Percentiles rank a stretch among this genome's conserved stretches.
These are phyloP conservation scores for Pentalonia nigronervosa DNA, from an alignment of 1,140 invertebrate species.

Conservation along the genomic window DNA sequence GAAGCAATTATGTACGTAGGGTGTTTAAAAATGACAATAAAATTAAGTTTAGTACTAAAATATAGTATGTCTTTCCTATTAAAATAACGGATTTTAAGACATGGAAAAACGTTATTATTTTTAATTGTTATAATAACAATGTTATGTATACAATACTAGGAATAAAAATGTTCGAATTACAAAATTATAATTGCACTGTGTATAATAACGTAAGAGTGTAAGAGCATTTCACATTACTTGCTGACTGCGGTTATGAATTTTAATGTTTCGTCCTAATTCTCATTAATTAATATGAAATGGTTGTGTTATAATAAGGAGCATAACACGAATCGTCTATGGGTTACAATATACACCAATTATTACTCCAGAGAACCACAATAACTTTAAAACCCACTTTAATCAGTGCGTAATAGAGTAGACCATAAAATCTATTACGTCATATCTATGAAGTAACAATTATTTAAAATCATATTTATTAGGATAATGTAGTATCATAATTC, in stretches of 20 bases:
- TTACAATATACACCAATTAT: slow-evolving; percentile 2
- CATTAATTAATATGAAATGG: slow-evolving; percentile 33
- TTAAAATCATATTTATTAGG: not conserved
- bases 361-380: not conserved
- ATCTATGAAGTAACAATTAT: not conserved
- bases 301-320: not conserved
- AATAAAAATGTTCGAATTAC: not conserved
- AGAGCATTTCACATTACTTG: not conserved
- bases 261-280: slow-evolving; percentile 41
- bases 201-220: not conserved
- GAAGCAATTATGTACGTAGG: not conserved
- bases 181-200: not conserved
- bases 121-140: not conserved
- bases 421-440: not conserved
- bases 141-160: not conserved
- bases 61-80: not conserved
- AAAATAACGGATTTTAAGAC: not conserved
- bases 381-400: not conserved
- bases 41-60: not conserved
- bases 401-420: not conserved
- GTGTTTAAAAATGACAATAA: not conserved
- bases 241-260: slow-evolving; percentile 16
- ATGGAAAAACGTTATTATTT: not conserved
- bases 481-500: not conserved
- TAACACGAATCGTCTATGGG: not conserved